Evolutionary conservation across 2,113 vertebrate species (phyloP).

Genomic region (Tychaedon coryphoeus): DNA sequence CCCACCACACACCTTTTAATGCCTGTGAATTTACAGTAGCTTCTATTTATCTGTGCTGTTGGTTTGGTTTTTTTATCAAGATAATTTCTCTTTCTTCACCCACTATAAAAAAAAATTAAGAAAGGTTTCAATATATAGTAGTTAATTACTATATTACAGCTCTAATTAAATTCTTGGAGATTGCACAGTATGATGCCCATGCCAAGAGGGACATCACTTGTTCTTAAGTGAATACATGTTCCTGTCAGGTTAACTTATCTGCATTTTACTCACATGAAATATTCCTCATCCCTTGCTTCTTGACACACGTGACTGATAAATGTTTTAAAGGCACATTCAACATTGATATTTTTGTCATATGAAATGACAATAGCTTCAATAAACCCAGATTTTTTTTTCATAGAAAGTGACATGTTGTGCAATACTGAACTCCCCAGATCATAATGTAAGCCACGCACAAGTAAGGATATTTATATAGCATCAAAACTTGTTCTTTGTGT

Average conservation of each 20-base stretch:
- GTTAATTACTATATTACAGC: constrained; percentile 34
- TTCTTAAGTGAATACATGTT: constrained; percentile 44
- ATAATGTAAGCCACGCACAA: background rate
- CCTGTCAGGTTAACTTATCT: constrained; percentile 47
- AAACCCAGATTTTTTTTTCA: constrained; percentile 32
- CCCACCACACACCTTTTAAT: background rate
- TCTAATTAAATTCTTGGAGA: constrained; percentile 59
- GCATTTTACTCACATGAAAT: constrained; percentile 41
- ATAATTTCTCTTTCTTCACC: background rate
- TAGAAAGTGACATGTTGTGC: background rate
- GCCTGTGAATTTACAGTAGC: background rate
- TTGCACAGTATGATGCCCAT: constrained; percentile 27
- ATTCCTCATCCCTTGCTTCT: constrained; percentile 23
- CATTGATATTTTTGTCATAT: constrained; percentile 44
- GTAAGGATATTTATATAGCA: background rate
- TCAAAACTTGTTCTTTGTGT: background rate
- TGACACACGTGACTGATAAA: constrained; percentile 50
- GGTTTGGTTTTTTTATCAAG: background rate
- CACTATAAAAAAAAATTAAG: background rate
- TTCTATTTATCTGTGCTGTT: background rate
- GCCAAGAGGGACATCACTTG: constrained; percentile 26
- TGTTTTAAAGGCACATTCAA: constrained; percentile 51
- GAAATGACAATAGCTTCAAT: constrained; percentile 29
- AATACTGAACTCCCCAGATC: background rate
- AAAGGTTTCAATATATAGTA: constrained; percentile 31